These are phyloP conservation scores for Actias luna DNA, from an alignment of 2,888 invertebrate genomes.

Conservation along the genomic window DNA sequence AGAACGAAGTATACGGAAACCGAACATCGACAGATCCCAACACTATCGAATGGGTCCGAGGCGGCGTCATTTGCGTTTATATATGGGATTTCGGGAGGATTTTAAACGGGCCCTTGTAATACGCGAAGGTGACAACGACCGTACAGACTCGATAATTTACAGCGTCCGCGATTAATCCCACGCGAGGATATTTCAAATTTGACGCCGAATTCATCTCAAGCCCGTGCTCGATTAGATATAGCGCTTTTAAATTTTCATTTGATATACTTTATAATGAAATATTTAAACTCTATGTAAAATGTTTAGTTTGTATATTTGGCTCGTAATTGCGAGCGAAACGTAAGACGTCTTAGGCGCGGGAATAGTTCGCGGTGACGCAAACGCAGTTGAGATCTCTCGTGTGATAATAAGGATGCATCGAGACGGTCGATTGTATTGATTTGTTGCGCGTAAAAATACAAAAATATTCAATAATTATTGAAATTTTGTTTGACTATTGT, in stretches of 20 bases:
- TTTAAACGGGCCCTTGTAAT: conserved; percentile 31
- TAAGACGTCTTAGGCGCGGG: too few species aligned
- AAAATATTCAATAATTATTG: too few species aligned
- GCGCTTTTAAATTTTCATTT: not conserved
- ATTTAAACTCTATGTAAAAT: too few species aligned
- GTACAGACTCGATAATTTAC: conserved; percentile 33
- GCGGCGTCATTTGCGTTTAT: conserved; percentile 23
- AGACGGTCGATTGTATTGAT: too few species aligned
- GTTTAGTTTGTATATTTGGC: too few species aligned
- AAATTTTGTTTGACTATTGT: too few species aligned
- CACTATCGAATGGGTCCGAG: conserved; percentile 24
- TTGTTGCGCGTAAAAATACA: too few species aligned
- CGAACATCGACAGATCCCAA: not conserved
- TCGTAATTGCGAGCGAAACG: too few species aligned
- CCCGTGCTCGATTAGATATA: not conserved
- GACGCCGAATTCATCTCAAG: not conserved
- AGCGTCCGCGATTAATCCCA: conserved; percentile 29
- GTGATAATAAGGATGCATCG: too few species aligned
- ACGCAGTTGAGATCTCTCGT: too few species aligned
- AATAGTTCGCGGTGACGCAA: too few species aligned
- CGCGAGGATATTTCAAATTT: conserved; percentile 34
- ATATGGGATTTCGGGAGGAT: conserved; percentile 27
- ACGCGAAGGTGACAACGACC: conserved; percentile 24
- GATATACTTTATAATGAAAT: not conserved
- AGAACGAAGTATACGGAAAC: not conserved